Percentiles rank a stretch among this genome's conserved stretches.
Conservation (phyloP, 2,113 vertebrate species). For the Prolemur simus region DNA sequence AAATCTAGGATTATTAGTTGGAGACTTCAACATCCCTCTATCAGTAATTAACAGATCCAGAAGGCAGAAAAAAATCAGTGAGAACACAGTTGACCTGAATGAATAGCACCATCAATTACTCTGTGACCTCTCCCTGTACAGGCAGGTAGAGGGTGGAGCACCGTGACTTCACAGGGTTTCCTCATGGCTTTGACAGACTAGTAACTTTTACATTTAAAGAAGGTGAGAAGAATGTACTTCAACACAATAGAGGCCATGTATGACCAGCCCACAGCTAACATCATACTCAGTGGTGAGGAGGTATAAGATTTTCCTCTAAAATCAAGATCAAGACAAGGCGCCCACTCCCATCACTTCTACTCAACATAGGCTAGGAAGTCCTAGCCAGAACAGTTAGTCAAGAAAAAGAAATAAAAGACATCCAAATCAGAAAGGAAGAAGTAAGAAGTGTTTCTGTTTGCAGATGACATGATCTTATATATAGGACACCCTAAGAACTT, state of each 20-base stretch:
- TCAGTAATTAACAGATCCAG: neutral
- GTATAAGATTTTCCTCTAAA: neutral
- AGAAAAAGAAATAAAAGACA: neutral
- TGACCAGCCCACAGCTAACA: neutral
- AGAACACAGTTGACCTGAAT: neutral
- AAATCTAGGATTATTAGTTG: neutral
- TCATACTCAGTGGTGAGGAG: neutral
- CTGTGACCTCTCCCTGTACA: neutral
- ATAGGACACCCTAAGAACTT: neutral
- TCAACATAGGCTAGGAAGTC: neutral
- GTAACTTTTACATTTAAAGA: neutral
- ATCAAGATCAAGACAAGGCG: neutral
- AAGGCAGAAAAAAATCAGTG: neutral
- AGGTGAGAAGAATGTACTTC: neutral
- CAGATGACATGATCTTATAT: neutral
- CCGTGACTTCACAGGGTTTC: neutral
- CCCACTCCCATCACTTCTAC: neutral
- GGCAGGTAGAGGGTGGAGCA: too few species aligned
- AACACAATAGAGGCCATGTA: neutral
- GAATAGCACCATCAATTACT: neutral
- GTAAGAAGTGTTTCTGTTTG: neutral
- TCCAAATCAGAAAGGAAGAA: neutral
- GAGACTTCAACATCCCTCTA: neutral
- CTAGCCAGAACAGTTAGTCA: neutral
- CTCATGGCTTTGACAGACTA: neutral